These are phyloP conservation scores for Cephus pygmeus DNA, from an alignment of 2,888 invertebrate genomes.

Conservation along the genomic window DNA sequence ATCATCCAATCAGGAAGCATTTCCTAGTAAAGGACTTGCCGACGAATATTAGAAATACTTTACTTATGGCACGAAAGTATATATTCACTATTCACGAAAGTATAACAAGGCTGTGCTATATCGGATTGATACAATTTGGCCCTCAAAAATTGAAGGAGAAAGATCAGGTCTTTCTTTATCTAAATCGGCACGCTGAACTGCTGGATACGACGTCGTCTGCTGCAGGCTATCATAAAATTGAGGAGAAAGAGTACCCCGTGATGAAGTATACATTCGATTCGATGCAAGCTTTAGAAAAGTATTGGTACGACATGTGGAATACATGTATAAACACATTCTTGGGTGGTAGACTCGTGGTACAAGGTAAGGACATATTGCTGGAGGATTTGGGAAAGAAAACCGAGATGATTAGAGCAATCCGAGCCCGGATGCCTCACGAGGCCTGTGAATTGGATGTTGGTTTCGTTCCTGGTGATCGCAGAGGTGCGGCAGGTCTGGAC, in stretches of 20 bases:
- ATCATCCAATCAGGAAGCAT: constrained; percentile 76
- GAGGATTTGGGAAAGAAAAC: constrained; percentile 68
- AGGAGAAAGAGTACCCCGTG: constrained; percentile 71
- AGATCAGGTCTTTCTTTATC: constrained; percentile 77
- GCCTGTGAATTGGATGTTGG: constrained; percentile 69
- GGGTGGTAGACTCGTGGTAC: constrained; percentile 64
- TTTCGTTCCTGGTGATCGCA: constrained; percentile 76
- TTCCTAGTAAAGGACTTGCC: constrained; percentile 75
- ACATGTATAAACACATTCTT: constrained; percentile 77
- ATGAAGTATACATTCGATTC: constrained; percentile 70
- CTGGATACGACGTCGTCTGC: constrained; percentile 75
- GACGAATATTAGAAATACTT: constrained; percentile 65
- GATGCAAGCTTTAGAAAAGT: constrained; percentile 70
- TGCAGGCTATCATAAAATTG: constrained; percentile 72
- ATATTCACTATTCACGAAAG: constrained; percentile 71
- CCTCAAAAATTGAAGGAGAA: constrained; percentile 75
- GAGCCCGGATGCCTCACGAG: constrained; percentile 65
- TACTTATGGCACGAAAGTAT: constrained; percentile 71
- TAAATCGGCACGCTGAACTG: constrained; percentile 73
- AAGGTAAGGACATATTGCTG: constrained; percentile 66
- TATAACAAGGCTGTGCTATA: constrained; percentile 71
- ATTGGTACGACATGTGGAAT: constrained; percentile 77
- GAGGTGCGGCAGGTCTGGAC: constrained; percentile 80
- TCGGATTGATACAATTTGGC: constrained; percentile 78
- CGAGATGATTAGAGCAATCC: constrained; percentile 65